phyloP scores from a whole-genome alignment of 2,113 vertebrate genomes.

The Notechis scutatus region DNA sequence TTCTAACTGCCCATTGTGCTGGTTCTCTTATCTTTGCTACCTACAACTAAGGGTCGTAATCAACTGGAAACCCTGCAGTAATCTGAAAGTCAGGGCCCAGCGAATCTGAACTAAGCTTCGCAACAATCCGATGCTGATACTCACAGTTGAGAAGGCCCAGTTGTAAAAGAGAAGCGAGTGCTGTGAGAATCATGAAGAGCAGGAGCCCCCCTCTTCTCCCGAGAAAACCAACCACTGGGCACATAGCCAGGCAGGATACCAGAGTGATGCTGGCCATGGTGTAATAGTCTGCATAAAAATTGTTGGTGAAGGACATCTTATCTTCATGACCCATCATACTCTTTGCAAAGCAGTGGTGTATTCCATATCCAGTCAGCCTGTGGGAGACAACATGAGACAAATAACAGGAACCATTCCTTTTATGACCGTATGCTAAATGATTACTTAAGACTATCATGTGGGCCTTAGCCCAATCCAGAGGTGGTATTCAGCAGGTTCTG shows the following conservation, averaged over 20 bases:
- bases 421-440: not conserved
- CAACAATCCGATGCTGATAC: conserved; percentile 41
- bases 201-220: conserved; percentile 91
- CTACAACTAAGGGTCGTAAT: not conserved
- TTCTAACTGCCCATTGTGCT: not conserved
- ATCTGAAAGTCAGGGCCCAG: not conserved
- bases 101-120: not conserved
- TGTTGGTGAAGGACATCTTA: conserved; percentile 80
- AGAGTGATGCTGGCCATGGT: conserved; percentile 89
- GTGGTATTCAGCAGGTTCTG: no score
- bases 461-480: not conserved
- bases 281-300: conserved; percentile 93
- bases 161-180: conserved; percentile 90
- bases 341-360: conserved; percentile 96
- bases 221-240: conserved; percentile 83
- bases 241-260: conserved; percentile 89
- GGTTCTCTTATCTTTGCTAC: not conserved
- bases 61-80: fast-evolving
- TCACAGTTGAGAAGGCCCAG: conserved; percentile 93
- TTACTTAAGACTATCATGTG: not conserved
- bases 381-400: conserved; percentile 7
- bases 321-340: conserved; percentile 90
- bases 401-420: not conserved
- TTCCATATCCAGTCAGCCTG: conserved; percentile 91
- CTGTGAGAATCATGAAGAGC: conserved; percentile 96